These are phyloP conservation scores for Urosaurus nigricauda DNA, from an alignment of 2,797 vertebrate species.

Conservation along the genomic window DNA sequence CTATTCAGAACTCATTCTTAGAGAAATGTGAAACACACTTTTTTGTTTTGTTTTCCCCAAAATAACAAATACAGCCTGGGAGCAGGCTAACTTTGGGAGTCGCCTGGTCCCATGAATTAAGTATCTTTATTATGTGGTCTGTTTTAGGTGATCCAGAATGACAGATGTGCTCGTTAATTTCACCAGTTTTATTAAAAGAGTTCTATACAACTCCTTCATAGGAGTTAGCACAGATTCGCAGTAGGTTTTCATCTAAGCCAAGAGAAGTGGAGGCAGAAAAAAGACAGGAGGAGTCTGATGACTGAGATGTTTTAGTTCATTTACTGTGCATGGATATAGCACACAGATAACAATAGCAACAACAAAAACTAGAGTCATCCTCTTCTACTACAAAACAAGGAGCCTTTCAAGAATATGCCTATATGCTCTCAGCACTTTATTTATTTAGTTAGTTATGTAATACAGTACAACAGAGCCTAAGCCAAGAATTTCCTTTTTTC, in stretches of 20 bases:
- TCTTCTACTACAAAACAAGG: constrained; percentile 12
- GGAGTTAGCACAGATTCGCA: background rate
- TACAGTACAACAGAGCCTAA: constrained; percentile 39
- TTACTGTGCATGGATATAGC: background rate
- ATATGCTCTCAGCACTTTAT: constrained; percentile 30
- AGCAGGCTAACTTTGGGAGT: background rate
- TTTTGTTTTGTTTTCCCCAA: background rate
- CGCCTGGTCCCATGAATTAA: background rate
- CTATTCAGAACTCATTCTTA: background rate
- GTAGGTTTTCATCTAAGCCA: background rate
- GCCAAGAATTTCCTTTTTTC: constrained; percentile 40
- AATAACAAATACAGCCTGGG: background rate
- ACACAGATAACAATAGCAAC: background rate
- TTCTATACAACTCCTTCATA: background rate
- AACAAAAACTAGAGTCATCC: background rate
- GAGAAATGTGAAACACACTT: background rate
- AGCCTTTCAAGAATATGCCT: constrained; percentile 10
- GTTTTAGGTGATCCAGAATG: background rate
- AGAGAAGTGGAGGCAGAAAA: background rate
- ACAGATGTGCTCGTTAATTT: background rate
- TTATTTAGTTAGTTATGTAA: constrained; percentile 18
- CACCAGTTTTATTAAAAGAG: background rate
- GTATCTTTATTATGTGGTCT: background rate
- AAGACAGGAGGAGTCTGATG: background rate
- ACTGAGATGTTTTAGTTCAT: background rate